Evolutionary conservation across 2,888 invertebrate genomes (phyloP).

Genomic region (Tortricodes alternella): DNA sequence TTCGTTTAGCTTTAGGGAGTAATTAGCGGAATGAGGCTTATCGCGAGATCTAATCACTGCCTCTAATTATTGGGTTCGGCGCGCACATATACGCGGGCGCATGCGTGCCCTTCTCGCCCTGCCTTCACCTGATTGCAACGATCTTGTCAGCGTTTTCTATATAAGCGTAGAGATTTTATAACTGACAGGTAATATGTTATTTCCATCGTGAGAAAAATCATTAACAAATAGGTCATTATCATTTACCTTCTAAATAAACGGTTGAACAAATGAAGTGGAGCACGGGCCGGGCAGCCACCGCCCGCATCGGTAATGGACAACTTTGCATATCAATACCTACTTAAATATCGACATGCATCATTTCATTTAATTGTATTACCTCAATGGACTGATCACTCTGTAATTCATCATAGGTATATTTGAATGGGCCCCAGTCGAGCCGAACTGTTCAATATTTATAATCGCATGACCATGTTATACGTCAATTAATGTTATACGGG

Average conservation of each 20-base stretch:
- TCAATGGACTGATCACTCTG: constrained; percentile 53
- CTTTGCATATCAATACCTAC: constrained; percentile 80
- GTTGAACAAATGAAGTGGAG: constrained; percentile 53
- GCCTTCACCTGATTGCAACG: constrained; percentile 28
- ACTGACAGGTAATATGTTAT: background rate
- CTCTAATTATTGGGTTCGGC: constrained; percentile 74
- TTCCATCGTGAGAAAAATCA: constrained; percentile 15
- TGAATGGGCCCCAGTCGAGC: background rate
- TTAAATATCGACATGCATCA: constrained; percentile 80
- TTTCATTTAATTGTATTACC: constrained; percentile 79
- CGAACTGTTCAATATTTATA: constrained; percentile 61
- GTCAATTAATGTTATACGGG: constrained; percentile 68
- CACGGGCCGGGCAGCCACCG: constrained; percentile 64
- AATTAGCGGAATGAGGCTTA: constrained; percentile 79
- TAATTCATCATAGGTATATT: constrained; percentile 43
- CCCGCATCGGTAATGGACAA: constrained; percentile 66
- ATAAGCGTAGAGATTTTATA: background rate
- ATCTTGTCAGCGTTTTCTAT: constrained; percentile 23
- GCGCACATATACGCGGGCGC: constrained; percentile 51
- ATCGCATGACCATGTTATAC: constrained; percentile 60
- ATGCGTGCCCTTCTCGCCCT: constrained; percentile 40
- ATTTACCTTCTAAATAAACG: constrained; percentile 55
- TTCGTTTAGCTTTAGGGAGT: constrained; percentile 81
- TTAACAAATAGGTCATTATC: background rate
- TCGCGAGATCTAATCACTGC: constrained; percentile 75